phyloP scores from a whole-genome alignment of 2,888 invertebrate species.

The Punctoribates punctum region DNA sequence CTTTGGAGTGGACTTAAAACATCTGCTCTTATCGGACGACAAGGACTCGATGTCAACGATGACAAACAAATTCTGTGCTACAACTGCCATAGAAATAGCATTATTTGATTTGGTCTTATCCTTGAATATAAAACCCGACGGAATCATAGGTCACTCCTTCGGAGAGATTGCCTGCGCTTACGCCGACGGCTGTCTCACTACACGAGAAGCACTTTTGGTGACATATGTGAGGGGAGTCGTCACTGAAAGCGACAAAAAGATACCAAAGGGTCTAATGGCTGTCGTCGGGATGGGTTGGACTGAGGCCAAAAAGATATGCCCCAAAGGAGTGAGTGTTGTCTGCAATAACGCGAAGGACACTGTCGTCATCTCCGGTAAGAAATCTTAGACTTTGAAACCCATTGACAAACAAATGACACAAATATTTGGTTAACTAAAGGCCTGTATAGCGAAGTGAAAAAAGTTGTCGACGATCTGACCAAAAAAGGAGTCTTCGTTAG shows the following conservation, averaged over 20 bases:
- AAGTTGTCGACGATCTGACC: neutral
- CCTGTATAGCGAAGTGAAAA: constrained; percentile 68
- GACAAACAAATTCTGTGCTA: constrained; percentile 53
- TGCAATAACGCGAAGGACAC: constrained; percentile 11
- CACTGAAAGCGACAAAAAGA: constrained; percentile 45
- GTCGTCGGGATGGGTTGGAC: constrained; percentile 54
- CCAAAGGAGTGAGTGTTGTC: neutral
- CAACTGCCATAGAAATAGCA: constrained; percentile 58
- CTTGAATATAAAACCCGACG: constrained; percentile 56
- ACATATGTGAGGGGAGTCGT: constrained; percentile 58
- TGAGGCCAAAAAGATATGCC: constrained; percentile 50
- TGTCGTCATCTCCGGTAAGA: constrained; percentile 2
- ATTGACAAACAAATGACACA: too few relatives aligned
- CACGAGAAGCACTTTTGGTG: constrained; percentile 57
- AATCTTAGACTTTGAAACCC: too few relatives aligned
- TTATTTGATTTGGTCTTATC: constrained; percentile 43
- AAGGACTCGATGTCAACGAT: too few relatives aligned
- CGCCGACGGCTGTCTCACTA: constrained; percentile 58
- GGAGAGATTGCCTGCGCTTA: constrained; percentile 59
- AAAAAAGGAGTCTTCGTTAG: neutral
- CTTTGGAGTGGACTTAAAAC: constrained; percentile 53
- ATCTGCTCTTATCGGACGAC: too few relatives aligned
- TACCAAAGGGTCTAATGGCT: constrained; percentile 51
- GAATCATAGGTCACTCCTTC: constrained; percentile 59
- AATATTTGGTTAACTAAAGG: too few relatives aligned